phyloP scores from a whole-genome alignment of 2,888 invertebrate genomes.

The Stictocephala bisonia region DNA sequence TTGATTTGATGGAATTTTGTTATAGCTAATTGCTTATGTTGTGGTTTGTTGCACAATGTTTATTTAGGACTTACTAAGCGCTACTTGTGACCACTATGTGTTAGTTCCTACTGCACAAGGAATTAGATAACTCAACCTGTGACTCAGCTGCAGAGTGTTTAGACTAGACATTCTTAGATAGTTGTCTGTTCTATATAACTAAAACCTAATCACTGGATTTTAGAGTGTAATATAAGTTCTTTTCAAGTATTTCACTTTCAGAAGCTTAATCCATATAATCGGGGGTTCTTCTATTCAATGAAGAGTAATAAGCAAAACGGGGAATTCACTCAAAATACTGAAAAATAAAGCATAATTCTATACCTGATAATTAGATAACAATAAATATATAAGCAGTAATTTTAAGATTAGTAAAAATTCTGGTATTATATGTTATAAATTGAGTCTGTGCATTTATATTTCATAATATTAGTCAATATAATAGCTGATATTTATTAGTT shows the following conservation, averaged over 20 bases:
- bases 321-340: not conserved
- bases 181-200: not conserved
- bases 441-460: too few relatives aligned
- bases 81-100: constrained; percentile 32
- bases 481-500: too few relatives aligned
- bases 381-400: too few relatives aligned
- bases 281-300: too few relatives aligned
- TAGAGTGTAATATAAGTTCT: not conserved
- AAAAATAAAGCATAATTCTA: too few relatives aligned
- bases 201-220: not conserved
- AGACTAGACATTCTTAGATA: not conserved
- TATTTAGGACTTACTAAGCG: not conserved
- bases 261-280: not conserved
- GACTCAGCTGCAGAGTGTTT: not conserved
- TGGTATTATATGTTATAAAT: too few relatives aligned
- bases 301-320: not conserved
- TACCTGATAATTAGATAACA: too few relatives aligned
- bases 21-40: too few relatives aligned
- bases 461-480: too few relatives aligned
- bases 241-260: constrained; percentile 2
- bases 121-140: not conserved
- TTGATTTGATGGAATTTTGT: too few relatives aligned
- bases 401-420: too few relatives aligned
- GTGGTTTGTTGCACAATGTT: too few relatives aligned
- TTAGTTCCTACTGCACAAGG: constrained; percentile 18